phyloP scores from a whole-genome alignment of 2,888 invertebrate genomes.

The Brachynemurus nebulosus region DNA sequence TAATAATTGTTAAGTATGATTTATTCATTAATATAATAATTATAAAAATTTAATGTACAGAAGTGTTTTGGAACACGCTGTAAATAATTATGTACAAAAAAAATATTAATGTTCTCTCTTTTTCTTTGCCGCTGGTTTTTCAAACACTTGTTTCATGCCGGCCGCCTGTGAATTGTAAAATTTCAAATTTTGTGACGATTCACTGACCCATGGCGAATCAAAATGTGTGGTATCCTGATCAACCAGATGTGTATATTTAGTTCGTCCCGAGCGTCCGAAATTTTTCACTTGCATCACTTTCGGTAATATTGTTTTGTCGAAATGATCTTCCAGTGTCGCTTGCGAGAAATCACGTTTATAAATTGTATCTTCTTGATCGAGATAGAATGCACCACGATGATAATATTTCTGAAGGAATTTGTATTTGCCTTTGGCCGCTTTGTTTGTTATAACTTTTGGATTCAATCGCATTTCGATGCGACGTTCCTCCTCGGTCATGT shows the following conservation, averaged over 20 bases:
- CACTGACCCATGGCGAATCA: slow-evolving; percentile 93
- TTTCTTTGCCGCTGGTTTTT: slow-evolving; percentile 63
- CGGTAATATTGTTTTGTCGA: slow-evolving; percentile 95
- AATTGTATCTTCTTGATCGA: slow-evolving; percentile 85
- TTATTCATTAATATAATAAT: too few relatives aligned
- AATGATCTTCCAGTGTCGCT: slow-evolving; percentile 96
- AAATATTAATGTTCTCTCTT: slow-evolving; percentile 24
- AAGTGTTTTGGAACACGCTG: too few relatives aligned
- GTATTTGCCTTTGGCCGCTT: slow-evolving; percentile 93
- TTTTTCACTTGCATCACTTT: slow-evolving; percentile 99
- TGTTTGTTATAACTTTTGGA: slow-evolving; percentile 88
- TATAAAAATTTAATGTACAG: too few relatives aligned
- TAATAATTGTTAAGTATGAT: too few relatives aligned
- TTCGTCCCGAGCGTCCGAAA: slow-evolving; percentile 95
- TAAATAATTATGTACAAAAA: too few relatives aligned
- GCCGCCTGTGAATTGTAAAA: slow-evolving; percentile 80
- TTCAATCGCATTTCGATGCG: slow-evolving; percentile 76
- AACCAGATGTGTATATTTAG: slow-evolving; percentile 97
- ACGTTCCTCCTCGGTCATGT: slow-evolving; percentile 93
- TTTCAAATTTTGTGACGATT: slow-evolving; percentile 76
- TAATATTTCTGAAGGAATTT: slow-evolving; percentile 99
- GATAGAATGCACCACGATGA: slow-evolving; percentile 96
- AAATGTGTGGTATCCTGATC: slow-evolving; percentile 98
- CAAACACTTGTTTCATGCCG: slow-evolving; percentile 86
- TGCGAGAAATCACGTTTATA: slow-evolving; percentile 89